Percentiles rank a stretch among this genome's conserved stretches.
Conservation (phyloP, 64 coral and sea anemone species). For the Trachythela sp. region DNA sequence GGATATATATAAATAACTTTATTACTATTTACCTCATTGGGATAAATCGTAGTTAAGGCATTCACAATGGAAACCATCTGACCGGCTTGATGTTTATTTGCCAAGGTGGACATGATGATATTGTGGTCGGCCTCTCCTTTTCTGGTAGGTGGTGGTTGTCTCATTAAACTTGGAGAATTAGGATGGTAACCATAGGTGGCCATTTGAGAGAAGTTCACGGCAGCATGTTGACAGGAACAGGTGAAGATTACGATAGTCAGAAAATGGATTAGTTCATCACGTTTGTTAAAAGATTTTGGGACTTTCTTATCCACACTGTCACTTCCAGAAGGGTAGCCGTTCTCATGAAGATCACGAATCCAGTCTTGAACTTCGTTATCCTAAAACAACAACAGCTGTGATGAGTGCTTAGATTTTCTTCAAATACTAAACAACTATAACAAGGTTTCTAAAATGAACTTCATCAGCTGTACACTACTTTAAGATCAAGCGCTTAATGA, state of each 20-base stretch:
- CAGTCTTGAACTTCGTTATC: slow-evolving; percentile 55
- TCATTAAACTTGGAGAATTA: slow-evolving; percentile 42
- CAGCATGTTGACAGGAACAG: slow-evolving; percentile 22
- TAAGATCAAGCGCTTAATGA: no score
- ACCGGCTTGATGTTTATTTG: slow-evolving; percentile 36
- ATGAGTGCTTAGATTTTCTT: background rate
- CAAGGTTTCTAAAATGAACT: no score
- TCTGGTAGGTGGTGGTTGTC: slow-evolving; percentile 40
- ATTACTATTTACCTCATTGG: slow-evolving; percentile 44
- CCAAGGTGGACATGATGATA: slow-evolving; percentile 19
- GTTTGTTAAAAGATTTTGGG: slow-evolving; percentile 26
- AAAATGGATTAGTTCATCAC: background rate
- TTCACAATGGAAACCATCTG: slow-evolving; percentile 24
- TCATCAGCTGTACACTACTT: no score
- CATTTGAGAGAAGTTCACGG: slow-evolving; percentile 24
- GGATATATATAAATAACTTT: background rate
- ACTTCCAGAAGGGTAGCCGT: slow-evolving; percentile 38
- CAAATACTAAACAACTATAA: no score
- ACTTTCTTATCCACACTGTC: slow-evolving; percentile 48
- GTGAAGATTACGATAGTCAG: slow-evolving; percentile 12
- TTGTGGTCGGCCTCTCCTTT: slow-evolving; percentile 14
- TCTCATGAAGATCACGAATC: slow-evolving; percentile 52
- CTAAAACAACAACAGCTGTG: background rate
- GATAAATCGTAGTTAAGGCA: slow-evolving; percentile 34
- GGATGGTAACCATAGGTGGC: slow-evolving; percentile 8